A percentile compares a stretch with the other conserved stretches of the same genome.
These are phyloP conservation scores for Drosophila cognata DNA, from an alignment of 2,888 invertebrate genomes.

Conservation along the genomic window DNA sequence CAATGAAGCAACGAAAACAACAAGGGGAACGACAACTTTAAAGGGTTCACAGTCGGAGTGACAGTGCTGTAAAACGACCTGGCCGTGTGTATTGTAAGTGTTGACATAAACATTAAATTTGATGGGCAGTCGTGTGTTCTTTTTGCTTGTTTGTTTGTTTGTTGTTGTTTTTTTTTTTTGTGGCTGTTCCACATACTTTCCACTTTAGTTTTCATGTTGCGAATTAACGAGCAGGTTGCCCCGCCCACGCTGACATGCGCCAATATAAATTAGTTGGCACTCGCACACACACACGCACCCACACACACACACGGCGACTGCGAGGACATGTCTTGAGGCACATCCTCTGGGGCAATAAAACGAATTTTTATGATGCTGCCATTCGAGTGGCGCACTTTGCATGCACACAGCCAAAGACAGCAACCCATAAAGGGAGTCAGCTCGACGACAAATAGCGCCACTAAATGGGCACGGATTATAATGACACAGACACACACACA, in stretches of 20 bases:
- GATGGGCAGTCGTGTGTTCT: conserved; percentile 53
- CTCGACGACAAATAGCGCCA: conserved; percentile 74
- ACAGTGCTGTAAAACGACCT: conserved; percentile 64
- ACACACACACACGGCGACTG: conserved; percentile 28
- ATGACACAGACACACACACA: conserved; percentile 55
- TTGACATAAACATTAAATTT: conserved; percentile 81
- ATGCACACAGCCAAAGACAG: conserved; percentile 60
- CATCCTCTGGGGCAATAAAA: conserved; percentile 75
- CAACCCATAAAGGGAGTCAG: conserved; percentile 73
- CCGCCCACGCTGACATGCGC: conserved; percentile 41
- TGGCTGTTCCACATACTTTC: conserved; percentile 58
- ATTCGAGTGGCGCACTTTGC: conserved; percentile 75
- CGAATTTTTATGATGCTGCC: conserved; percentile 74
- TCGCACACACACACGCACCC: conserved; percentile 27
- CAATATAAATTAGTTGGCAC: conserved; percentile 64
- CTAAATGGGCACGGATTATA: conserved; percentile 80
- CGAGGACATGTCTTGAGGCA: conserved; percentile 66
- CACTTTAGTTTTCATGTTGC: conserved; percentile 77
- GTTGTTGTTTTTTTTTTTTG: conserved; percentile 14
- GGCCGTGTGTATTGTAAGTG: conserved; percentile 69
- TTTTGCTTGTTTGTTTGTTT: conserved; percentile 14
- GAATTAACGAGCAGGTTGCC: conserved; percentile 74
- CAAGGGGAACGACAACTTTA: conserved; percentile 57
- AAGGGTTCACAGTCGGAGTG: conserved; percentile 66
- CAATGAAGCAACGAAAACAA: conserved; percentile 64